phyloP scores from a whole-genome alignment of 1,140 invertebrate genomes.

The Zaprionus lachaisei region DNA sequence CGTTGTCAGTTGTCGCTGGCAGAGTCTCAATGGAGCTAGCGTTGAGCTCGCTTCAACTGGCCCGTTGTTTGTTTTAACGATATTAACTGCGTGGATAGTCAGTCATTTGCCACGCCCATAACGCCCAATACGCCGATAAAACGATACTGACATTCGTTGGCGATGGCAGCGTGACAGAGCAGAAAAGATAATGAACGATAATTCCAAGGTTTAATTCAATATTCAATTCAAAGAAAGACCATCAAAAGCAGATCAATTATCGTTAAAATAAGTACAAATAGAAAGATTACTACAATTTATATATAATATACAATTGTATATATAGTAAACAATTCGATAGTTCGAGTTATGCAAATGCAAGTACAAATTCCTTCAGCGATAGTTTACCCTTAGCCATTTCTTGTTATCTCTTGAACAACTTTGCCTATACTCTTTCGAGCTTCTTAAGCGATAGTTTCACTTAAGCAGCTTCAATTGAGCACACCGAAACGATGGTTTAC shows the following conservation, averaged over 20 bases:
- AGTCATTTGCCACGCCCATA: slow-evolving; percentile 41
- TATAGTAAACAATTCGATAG: too few species aligned
- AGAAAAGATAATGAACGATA: too few species aligned
- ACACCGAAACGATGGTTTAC: neutral
- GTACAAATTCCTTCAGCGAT: too few species aligned
- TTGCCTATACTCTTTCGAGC: neutral
- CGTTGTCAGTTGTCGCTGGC: slow-evolving; percentile 1
- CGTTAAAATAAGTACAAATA: too few species aligned
- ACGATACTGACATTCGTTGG: slow-evolving; percentile 4
- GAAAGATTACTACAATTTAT: too few species aligned
- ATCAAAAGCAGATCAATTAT: too few species aligned
- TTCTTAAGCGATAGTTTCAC: neutral
- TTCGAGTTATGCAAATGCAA: too few species aligned
- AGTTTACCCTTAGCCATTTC: too few species aligned
- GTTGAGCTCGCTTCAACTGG: slow-evolving; percentile 36
- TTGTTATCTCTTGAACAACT: neutral
- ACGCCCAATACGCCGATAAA: slow-evolving; percentile 40
- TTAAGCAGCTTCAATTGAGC: neutral
- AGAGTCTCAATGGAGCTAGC: slow-evolving; percentile 27
- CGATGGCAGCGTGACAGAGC: slow-evolving; percentile 14
- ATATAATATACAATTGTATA: too few species aligned
- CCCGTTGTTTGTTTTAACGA: slow-evolving; percentile 57
- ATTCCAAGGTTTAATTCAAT: too few species aligned
- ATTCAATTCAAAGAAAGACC: too few species aligned
- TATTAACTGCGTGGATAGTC: slow-evolving; percentile 51